phyloP scores from a whole-genome alignment of 2,113 vertebrate genomes.

The Rafetus swinhoei region DNA sequence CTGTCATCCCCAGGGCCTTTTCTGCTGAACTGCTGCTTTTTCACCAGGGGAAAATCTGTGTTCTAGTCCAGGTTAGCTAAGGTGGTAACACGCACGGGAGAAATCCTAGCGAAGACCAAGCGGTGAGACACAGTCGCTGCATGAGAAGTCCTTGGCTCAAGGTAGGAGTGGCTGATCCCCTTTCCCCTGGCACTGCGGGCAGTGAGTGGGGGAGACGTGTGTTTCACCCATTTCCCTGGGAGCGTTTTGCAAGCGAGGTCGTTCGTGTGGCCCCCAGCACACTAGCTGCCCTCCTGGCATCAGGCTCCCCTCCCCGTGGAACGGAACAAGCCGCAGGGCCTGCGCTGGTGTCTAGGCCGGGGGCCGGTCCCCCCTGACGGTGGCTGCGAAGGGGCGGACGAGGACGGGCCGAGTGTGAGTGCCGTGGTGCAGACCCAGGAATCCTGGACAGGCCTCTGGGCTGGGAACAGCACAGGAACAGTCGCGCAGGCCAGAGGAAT shows the following conservation, averaged over 20 bases:
- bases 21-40: too few relatives aligned
- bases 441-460: constrained; percentile 68
- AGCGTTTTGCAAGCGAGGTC: not conserved
- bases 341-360: not conserved
- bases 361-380: not conserved
- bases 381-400: constrained; percentile 46
- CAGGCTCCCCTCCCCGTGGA: not conserved
- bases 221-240: not conserved
- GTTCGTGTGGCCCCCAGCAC: too few relatives aligned
- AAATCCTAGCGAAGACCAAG: not conserved
- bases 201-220: not conserved
- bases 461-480: constrained; percentile 70
- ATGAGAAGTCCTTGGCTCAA: not conserved
- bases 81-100: not conserved
- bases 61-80: not conserved
- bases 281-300: not conserved
- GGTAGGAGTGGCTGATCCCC: not conserved
- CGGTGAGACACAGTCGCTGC: not conserved
- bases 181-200: not conserved
- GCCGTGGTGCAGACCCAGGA: constrained; percentile 57
- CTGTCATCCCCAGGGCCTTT: too few relatives aligned
- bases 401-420: constrained; percentile 36
- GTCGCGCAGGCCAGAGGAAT: constrained; percentile 68
- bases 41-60: not conserved
- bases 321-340: too few relatives aligned